Percentiles rank a stretch among this genome's conserved stretches.
phyloP scores from a whole-genome alignment of 2,888 invertebrate genomes.

The Cantharis rustica region DNA sequence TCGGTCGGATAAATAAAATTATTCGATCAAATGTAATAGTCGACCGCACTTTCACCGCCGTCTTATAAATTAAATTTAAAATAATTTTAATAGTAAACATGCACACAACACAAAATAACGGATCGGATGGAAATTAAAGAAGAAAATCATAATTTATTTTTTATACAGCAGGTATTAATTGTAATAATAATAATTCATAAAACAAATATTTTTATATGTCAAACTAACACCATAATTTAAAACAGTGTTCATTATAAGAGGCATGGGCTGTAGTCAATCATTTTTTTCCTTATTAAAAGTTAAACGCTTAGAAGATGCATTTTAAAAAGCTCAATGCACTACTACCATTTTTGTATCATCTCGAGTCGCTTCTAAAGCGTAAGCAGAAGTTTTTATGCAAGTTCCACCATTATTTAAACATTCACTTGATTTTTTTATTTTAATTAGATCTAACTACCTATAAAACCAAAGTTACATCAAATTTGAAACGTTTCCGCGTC shows the following conservation, averaged over 20 bases:
- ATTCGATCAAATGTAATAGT: not conserved
- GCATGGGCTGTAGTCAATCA: slow-evolving; percentile 11
- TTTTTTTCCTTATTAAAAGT: not conserved
- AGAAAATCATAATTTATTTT: not conserved
- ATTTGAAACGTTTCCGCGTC: not conserved
- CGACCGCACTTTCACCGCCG: not conserved
- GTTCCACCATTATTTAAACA: slow-evolving; percentile 32
- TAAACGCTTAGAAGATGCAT: not conserved
- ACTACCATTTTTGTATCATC: slow-evolving; percentile 41
- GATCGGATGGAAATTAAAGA: not conserved
- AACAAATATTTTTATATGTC: slow-evolving; percentile 32
- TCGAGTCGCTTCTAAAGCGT: slow-evolving; percentile 49
- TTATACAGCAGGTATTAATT: not conserved
- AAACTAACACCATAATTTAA: slow-evolving; percentile 18
- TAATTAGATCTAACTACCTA: slow-evolving; percentile 25
- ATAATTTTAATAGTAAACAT: not conserved
- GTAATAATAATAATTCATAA: slow-evolving; percentile 27
- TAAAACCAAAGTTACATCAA: slow-evolving; percentile 12
- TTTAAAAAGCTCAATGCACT: slow-evolving; percentile 46
- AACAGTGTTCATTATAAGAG: slow-evolving; percentile 16
- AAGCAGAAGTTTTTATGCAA: slow-evolving; percentile 46
- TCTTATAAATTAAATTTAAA: not conserved
- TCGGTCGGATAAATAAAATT: no score
- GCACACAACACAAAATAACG: not conserved
- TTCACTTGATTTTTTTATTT: slow-evolving; percentile 23